Evolutionary conservation across 2,888 invertebrate species (phyloP).

Genomic region (Eubasilissa splendida): DNA sequence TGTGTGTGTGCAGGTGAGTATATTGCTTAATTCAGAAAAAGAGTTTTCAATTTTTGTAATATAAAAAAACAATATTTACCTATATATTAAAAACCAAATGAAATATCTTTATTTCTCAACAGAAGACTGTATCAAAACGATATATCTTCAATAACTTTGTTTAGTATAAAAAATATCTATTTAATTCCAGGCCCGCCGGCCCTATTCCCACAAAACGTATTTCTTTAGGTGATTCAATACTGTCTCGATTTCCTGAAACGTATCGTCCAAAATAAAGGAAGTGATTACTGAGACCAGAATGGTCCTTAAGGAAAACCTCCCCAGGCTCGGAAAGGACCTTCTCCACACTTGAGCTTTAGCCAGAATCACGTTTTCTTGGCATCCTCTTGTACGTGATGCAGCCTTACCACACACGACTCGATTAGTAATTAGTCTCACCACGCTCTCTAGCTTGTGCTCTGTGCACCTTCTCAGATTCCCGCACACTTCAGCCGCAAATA

Average conservation of each 20-base stretch:
- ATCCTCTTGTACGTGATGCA: conserved; percentile 37
- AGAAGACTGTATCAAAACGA: too few species aligned
- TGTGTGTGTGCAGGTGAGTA: too few species aligned
- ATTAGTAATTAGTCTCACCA: conserved; percentile 45
- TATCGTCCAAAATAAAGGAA: conserved; percentile 9
- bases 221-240: too few species aligned
- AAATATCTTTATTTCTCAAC: too few species aligned
- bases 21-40: too few species aligned
- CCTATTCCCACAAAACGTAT: too few species aligned
- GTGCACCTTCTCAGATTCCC: background rate
- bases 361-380: background rate
- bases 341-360: conserved; percentile 12
- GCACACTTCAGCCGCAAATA: background rate
- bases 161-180: too few species aligned
- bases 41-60: too few species aligned
- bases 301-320: background rate
- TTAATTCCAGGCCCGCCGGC: too few species aligned
- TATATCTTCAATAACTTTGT: too few species aligned
- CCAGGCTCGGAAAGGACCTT: background rate
- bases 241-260: background rate
- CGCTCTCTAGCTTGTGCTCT: background rate
- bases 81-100: too few species aligned
- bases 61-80: too few species aligned
- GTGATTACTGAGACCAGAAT: conserved; percentile 13
- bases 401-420: conserved; percentile 10